These are phyloP conservation scores for Luffia ferchaultella DNA, from an alignment of 2,888 invertebrate species.

Conservation along the genomic window DNA sequence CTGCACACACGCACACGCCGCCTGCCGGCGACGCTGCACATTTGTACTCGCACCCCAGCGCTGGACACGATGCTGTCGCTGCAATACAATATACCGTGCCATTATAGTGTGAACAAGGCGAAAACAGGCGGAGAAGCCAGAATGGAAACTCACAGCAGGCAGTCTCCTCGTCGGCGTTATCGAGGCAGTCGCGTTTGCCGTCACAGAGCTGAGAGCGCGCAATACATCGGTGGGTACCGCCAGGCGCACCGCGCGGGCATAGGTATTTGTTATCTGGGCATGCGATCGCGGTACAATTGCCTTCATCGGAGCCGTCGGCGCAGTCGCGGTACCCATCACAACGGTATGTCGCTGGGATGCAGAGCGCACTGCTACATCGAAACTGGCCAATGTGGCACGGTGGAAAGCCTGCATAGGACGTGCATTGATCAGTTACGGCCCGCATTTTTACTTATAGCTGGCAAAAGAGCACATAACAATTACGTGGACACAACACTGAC, in stretches of 20 bases:
- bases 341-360: constrained; percentile 88
- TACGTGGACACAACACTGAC: too few species aligned
- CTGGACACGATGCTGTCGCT: constrained; percentile 85
- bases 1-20: constrained; percentile 89
- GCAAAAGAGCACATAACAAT: too few species aligned
- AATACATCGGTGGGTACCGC: constrained; percentile 85
- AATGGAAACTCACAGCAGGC: constrained; percentile 82
- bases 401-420: constrained; percentile 85
- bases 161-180: constrained; percentile 87
- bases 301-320: constrained; percentile 89
- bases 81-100: constrained; percentile 18
- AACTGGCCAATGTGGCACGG: constrained; percentile 91
- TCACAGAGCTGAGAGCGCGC: constrained; percentile 89
- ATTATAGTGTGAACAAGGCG: too few species aligned
- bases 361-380: constrained; percentile 90
- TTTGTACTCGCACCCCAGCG: constrained; percentile 87
- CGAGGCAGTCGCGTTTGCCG: constrained; percentile 89
- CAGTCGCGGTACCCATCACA: constrained; percentile 92
- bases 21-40: constrained; percentile 91
- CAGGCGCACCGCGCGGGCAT: constrained; percentile 77
- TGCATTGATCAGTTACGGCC: too few species aligned
- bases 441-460: background rate
- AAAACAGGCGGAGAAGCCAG: too few species aligned
- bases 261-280: constrained; percentile 93
- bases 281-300: constrained; percentile 85